phyloP scores from a whole-genome alignment of 2,888 invertebrate species.

The Trichogramma dendrolimi region DNA sequence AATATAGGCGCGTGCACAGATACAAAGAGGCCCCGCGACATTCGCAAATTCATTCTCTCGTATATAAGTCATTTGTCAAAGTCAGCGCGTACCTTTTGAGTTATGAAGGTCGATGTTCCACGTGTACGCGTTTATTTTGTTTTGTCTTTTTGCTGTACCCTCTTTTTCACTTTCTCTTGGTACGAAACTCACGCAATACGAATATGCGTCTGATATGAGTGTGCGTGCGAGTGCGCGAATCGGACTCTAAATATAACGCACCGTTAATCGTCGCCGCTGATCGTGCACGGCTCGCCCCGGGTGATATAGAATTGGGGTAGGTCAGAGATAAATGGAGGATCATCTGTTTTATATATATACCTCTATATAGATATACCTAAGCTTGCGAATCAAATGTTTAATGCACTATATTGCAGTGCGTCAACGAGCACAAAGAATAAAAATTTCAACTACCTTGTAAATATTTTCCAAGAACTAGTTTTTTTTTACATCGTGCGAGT shows the following conservation, averaged over 20 bases:
- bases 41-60: slow-evolving; percentile 3
- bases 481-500: too few relatives aligned
- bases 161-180: not conserved
- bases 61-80: slow-evolving; percentile 23
- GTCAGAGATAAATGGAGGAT: slow-evolving; percentile 19
- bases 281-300: slow-evolving; percentile 4
- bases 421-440: too few relatives aligned
- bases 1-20: not conserved
- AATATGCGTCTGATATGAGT: not conserved
- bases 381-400: too few relatives aligned
- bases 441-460: too few relatives aligned
- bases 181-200: not conserved
- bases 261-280: slow-evolving; percentile 16
- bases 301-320: slow-evolving; percentile 25
- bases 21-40: slow-evolving; percentile 12
- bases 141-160: not conserved
- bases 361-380: too few relatives aligned
- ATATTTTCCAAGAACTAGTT: too few relatives aligned
- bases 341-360: too few relatives aligned
- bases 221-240: not conserved
- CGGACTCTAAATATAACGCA: slow-evolving; percentile 21
- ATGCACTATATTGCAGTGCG: too few relatives aligned
- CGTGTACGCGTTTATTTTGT: not conserved
- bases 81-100: slow-evolving; percentile 6
- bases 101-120: slow-evolving; percentile 18